Conservation (phyloP, 2,888 invertebrate species). For the Schizotus pectinicornis region DNA sequence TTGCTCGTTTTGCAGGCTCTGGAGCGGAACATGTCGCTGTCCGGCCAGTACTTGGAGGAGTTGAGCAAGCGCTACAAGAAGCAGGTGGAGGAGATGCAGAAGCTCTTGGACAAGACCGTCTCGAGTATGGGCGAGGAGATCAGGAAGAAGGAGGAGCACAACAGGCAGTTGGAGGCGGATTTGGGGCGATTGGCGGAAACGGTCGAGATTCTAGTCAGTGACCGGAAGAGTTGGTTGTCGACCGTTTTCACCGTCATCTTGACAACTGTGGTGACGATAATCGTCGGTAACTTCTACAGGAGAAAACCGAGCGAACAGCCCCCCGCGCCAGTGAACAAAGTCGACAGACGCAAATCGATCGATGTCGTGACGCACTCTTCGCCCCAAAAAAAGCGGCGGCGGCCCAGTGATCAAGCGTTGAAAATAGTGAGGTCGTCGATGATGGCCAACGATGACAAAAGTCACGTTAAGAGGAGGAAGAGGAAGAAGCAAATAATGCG, state of each 20-base stretch:
- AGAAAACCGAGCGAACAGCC: conserved; percentile 58
- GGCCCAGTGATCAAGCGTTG: conserved; percentile 79
- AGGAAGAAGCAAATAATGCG: conserved; percentile 35
- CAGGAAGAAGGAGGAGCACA: conserved; percentile 76
- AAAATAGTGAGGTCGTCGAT: conserved; percentile 57
- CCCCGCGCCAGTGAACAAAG: conserved; percentile 47
- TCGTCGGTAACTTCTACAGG: conserved; percentile 49
- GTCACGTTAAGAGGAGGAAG: conserved; percentile 30
- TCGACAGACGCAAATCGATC: conserved; percentile 67
- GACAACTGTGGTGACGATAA: conserved; percentile 60
- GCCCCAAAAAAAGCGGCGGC: conserved; percentile 65
- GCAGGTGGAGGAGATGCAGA: conserved; percentile 95
- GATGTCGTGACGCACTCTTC: conserved; percentile 67
- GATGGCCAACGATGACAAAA: conserved; percentile 32
- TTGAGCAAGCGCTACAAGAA: conserved; percentile 93
- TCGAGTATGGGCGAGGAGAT: conserved; percentile 75
- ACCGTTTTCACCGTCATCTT: conserved; percentile 64
- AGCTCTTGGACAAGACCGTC: conserved; percentile 80
- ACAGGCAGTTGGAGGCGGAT: conserved; percentile 66
- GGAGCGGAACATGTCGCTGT: conserved; percentile 96
- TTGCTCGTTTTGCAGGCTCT: conserved; percentile 67
- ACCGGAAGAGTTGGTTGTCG: conserved; percentile 70
- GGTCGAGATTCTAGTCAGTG: conserved; percentile 66
- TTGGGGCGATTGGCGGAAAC: conserved; percentile 67
- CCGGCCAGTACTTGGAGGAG: conserved; percentile 95